Evolutionary conservation across 92 coral and sea anemone species (phyloP), one percentile per base, ranked within the genome.

Genomic region (Palythoa grandis): DNA sequence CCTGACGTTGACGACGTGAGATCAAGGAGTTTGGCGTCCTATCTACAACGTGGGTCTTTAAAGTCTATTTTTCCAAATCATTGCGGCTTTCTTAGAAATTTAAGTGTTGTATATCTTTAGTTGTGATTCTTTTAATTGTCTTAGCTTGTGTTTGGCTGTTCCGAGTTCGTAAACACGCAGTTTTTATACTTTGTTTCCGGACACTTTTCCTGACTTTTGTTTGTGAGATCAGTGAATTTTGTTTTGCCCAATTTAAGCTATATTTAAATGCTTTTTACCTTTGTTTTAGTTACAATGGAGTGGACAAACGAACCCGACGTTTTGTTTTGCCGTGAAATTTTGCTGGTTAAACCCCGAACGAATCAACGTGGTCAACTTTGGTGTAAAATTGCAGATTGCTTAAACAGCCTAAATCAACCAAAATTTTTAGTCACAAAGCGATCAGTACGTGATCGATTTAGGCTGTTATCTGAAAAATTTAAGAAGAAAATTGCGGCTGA

Each of bases 391-490:
- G 66, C 66, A 0, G 66, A 60, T 60, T 60, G 66, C 12, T 60
- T 60, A 60, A 60, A 60, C 66, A 60, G 66, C 66, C 20, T 60
- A 12, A 60, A 16, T 60, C 20, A 60, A 60, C 66, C 24, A 16
- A 60, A 60, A 16, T 60, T 79, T 79, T 54, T 25, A 58, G 84
- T 79, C 52, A 58, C 69, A 10, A 72, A 79, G 84, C 22, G 84
- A 79, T 58, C 84, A 58, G 68, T 79, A 56, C 84, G 84, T 22
- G 84, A 79, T 58, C 84, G 72, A 35, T 79, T 79, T 69, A 79
- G 54, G 72, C 43, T 79, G 67, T 79, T 79, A 40, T 65, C 84
- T 58, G 84, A 79, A 54, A 79, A 79, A 79, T 54, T 79, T 79
- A 79, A 79, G 23, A 79, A 15, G 71, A 79, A 79, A 52, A 79